phyloP scores from a whole-genome alignment of 2,113 vertebrate genomes.

The Lophochroa leadbeateri region DNA sequence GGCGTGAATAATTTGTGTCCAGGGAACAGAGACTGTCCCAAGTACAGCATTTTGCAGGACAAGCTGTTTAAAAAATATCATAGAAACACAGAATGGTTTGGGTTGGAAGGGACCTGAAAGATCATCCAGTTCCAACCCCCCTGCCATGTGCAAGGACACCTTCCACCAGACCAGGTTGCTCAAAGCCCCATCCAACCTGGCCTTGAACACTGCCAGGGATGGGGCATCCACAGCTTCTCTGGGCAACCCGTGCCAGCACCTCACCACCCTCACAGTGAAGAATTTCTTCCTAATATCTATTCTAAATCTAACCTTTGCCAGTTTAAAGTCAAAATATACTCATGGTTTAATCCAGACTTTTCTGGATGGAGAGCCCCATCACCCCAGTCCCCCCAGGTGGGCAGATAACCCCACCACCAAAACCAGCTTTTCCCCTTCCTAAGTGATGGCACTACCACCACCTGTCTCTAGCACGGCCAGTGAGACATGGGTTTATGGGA shows the following conservation, averaged over 20 bases:
- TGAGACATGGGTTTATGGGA: accelerated
- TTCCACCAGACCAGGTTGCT: neutral
- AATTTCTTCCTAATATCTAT: neutral
- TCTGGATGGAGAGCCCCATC: neutral
- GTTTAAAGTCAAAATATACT: neutral
- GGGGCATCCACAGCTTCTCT: neutral
- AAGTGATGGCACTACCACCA: neutral
- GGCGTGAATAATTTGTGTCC: neutral
- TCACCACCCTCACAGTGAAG: neutral
- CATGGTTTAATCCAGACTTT: neutral
- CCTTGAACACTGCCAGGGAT: neutral
- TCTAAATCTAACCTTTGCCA: neutral
- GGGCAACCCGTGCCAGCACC: neutral
- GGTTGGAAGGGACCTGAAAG: neutral
- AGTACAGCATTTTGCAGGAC: neutral
- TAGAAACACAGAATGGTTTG: neutral
- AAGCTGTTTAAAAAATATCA: neutral
- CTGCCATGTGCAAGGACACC: neutral
- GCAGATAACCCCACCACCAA: neutral
- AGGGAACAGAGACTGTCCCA: neutral
- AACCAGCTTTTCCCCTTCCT: accelerated
- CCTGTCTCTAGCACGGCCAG: accelerated
- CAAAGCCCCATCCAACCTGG: neutral
- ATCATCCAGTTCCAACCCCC: neutral
- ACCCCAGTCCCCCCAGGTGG: neutral